These are phyloP conservation scores for Schlechtendalia chinensis DNA, from an alignment of 1,140 invertebrate genomes.

Conservation along the genomic window DNA sequence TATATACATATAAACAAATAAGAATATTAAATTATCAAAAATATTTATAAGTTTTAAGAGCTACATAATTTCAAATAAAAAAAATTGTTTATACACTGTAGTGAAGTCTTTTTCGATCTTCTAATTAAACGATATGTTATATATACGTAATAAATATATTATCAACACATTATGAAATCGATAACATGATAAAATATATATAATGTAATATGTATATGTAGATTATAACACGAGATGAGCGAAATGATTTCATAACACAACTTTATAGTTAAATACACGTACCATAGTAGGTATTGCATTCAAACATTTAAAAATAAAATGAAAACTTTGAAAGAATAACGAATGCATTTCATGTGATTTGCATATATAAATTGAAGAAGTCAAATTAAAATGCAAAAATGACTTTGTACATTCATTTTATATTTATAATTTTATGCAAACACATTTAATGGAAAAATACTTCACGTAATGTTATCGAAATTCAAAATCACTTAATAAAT, in stretches of 20 bases:
- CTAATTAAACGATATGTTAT: no score
- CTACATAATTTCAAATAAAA: no score
- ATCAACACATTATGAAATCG: no score
- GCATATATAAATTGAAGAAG: slow-evolving; percentile 31
- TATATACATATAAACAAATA: no score
- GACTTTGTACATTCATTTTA: background rate
- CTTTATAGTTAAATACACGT: slow-evolving; percentile 7
- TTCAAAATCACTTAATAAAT: background rate
- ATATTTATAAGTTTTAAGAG: no score
- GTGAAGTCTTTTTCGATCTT: no score
- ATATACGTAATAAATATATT: no score
- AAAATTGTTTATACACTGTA: no score
- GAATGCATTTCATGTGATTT: slow-evolving; percentile 2
- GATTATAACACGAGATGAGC: background rate
- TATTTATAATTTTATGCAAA: slow-evolving; percentile 27
- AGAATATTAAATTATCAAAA: no score
- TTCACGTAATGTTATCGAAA: background rate
- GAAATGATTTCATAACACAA: background rate
- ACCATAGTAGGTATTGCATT: background rate
- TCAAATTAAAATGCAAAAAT: slow-evolving; percentile 24
- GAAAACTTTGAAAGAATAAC: background rate
- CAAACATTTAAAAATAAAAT: background rate
- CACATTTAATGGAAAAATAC: background rate
- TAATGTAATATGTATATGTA: no score
- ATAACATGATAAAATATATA: no score